These are phyloP conservation scores for Pantherophis guttatus DNA, from an alignment of 2,113 vertebrate species.

Conservation along the genomic window DNA sequence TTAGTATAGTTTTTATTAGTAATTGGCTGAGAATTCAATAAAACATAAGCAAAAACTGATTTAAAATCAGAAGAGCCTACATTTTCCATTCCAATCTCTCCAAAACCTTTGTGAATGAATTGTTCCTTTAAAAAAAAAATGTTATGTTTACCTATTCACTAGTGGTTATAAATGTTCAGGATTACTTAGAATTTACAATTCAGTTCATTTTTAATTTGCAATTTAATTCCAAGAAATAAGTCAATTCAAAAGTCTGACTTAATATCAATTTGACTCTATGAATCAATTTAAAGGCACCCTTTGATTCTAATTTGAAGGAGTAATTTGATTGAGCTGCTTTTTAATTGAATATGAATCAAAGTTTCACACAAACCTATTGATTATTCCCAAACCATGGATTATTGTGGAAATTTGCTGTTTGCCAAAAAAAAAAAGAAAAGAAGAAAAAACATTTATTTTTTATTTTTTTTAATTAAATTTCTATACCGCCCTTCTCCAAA, in stretches of 20 bases:
- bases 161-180: background rate
- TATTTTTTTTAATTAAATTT: no score
- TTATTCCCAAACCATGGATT: background rate
- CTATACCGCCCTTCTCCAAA: no score
- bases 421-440: background rate
- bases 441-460: background rate
- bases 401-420: background rate
- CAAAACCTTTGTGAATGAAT: background rate
- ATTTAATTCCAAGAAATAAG: background rate
- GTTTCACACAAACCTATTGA: background rate
- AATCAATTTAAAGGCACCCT: background rate
- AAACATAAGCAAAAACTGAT: background rate
- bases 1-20: background rate
- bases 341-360: background rate
- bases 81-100: no score
- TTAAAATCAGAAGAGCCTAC: no score
- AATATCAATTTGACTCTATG: background rate
- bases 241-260: background rate
- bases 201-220: background rate
- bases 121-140: background rate
- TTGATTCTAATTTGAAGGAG: background rate
- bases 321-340: background rate
- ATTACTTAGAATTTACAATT: background rate
- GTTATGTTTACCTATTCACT: background rate
- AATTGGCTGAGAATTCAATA: background rate